phyloP scores from a whole-genome alignment of 1,140 invertebrate species.

The Zaprionus tsacasi region DNA sequence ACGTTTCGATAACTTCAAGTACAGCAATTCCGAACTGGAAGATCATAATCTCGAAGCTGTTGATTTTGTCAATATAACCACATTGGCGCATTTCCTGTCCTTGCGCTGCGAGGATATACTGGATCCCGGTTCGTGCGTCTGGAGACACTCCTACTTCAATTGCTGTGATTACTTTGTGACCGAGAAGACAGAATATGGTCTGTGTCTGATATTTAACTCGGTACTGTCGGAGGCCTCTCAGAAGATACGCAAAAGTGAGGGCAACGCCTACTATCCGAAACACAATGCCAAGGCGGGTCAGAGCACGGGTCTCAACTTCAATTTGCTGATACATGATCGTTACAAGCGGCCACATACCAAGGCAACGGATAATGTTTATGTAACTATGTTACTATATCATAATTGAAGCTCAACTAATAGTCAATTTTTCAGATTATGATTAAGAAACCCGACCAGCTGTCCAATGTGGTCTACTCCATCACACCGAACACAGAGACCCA shows the following conservation, averaged over 20 bases:
- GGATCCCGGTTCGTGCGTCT: slow-evolving; percentile 44
- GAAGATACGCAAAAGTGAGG: slow-evolving; percentile 36
- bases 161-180: slow-evolving; percentile 68
- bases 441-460: slow-evolving; percentile 64
- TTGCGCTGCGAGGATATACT: slow-evolving; percentile 61
- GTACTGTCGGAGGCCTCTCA: slow-evolving; percentile 45
- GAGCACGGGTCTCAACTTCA: slow-evolving; percentile 61
- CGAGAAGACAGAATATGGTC: slow-evolving; percentile 70
- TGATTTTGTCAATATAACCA: slow-evolving; percentile 54
- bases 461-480: slow-evolving; percentile 63
- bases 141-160: slow-evolving; percentile 58
- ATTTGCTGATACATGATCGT: slow-evolving; percentile 44
- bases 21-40: slow-evolving; percentile 48
- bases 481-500: slow-evolving; percentile 71
- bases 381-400: background rate
- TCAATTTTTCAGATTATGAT: slow-evolving; percentile 60
- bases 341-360: slow-evolving; percentile 56
- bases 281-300: slow-evolving; percentile 73
- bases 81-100: slow-evolving; percentile 41
- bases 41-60: slow-evolving; percentile 65
- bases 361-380: slow-evolving; percentile 66
- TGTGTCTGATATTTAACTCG: slow-evolving; percentile 71
- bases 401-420: background rate
- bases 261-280: slow-evolving; percentile 54
- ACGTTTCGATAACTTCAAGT: slow-evolving; percentile 54